These are phyloP conservation scores for Halictus quadricinctus DNA, from an alignment of 2,888 invertebrate species.

Conservation along the genomic window DNA sequence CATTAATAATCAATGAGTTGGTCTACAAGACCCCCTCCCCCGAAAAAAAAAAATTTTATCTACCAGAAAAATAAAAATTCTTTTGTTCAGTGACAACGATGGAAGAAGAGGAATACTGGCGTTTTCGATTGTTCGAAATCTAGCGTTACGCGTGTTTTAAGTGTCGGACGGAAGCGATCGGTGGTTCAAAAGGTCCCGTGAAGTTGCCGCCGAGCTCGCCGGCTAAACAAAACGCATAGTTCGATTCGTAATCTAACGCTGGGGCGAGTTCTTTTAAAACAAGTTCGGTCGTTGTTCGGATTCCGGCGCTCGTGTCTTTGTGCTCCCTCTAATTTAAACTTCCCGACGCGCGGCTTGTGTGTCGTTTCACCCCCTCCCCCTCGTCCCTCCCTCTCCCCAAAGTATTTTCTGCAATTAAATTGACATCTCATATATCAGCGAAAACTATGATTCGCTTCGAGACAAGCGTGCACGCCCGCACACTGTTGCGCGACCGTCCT, in stretches of 20 bases:
- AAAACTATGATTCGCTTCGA: constrained; percentile 66
- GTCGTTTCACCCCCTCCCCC: constrained; percentile 9
- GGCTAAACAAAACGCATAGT: constrained; percentile 15
- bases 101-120: background rate
- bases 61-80: background rate
- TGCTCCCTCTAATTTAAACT: constrained; percentile 63
- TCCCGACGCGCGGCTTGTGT: constrained; percentile 32
- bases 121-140: background rate
- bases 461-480: background rate
- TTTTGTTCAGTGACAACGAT: background rate
- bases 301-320: constrained; percentile 42
- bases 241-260: constrained; percentile 44
- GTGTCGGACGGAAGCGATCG: background rate
- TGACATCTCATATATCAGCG: constrained; percentile 74
- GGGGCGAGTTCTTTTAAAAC: constrained; percentile 34
- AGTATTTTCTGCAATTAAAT: constrained; percentile 74
- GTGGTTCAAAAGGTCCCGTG: background rate
- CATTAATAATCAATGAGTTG: too few relatives aligned
- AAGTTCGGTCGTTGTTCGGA: constrained; percentile 39
- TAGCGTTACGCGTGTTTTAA: background rate
- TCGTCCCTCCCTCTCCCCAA: background rate
- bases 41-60: background rate
- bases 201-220: constrained; percentile 16
- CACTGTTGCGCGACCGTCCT: constrained; percentile 25
- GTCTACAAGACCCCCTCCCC: background rate